Conservation (phyloP, 1,140 invertebrate genomes). For the Spodoptera litura region DNA sequence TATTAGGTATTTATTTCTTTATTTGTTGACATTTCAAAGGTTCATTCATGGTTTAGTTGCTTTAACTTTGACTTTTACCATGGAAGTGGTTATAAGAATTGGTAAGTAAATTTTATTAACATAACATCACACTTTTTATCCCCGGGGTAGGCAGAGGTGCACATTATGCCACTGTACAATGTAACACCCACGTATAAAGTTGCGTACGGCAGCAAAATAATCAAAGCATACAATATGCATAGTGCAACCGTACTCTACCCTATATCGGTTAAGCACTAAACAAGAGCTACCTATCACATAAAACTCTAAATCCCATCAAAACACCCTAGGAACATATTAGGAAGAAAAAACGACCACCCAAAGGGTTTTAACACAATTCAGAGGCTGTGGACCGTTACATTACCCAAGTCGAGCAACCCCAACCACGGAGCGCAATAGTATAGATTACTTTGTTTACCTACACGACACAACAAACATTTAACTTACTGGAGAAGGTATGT, state of each 20-base stretch:
- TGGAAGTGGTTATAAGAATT: too few species aligned
- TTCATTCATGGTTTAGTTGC: too few species aligned
- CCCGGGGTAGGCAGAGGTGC: too few species aligned
- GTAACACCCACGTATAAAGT: too few species aligned
- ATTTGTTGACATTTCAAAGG: too few species aligned
- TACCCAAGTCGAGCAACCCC: slow-evolving; percentile 30
- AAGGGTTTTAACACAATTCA: slow-evolving; percentile 46
- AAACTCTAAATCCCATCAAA: slow-evolving; percentile 30
- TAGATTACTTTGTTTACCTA: slow-evolving; percentile 34
- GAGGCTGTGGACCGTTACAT: slow-evolving; percentile 32
- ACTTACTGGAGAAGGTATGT: neutral
- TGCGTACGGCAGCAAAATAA: neutral
- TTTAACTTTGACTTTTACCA: too few species aligned
- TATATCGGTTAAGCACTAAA: too few species aligned
- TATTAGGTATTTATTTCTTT: too few species aligned
- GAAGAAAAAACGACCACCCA: slow-evolving; percentile 41
- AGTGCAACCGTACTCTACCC: too few species aligned
- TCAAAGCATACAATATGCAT: neutral
- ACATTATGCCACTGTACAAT: too few species aligned
- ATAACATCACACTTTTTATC: too few species aligned
- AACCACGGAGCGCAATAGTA: neutral
- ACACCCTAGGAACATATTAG: slow-evolving; percentile 24
- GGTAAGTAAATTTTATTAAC: too few species aligned
- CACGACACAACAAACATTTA: slow-evolving; percentile 3
- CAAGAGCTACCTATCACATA: neutral